Conservation (phyloP, 2,797 vertebrate species). For the Nasua narica region DNA sequence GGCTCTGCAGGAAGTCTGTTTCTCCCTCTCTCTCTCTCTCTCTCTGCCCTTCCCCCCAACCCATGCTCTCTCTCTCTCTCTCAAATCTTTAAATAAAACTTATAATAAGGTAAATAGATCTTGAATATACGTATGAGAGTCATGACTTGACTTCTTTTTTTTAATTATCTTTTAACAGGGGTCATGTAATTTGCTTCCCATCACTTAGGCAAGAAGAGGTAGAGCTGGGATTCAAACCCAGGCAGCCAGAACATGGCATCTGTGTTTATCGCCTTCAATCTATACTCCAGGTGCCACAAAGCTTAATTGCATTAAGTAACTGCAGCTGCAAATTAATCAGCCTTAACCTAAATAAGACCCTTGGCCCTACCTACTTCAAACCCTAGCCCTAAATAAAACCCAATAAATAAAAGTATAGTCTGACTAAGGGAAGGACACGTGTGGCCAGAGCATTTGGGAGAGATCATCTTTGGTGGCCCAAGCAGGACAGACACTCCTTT, state of each 20-base stretch:
- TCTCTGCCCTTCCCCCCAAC: too few species aligned
- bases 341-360: not conserved
- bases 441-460: not conserved
- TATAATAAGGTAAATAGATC: slow-evolving; percentile 7
- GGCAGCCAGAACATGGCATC: not conserved
- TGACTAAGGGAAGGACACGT: not conserved
- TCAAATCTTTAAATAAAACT: not conserved
- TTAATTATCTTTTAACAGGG: not conserved
- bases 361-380: not conserved
- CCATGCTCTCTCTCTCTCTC: not conserved
- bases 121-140: not conserved
- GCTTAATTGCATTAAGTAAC: not conserved
- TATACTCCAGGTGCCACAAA: not conserved
- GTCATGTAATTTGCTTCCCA: not conserved
- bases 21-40: too few species aligned
- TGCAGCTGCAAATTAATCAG: not conserved
- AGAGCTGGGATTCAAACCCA: not conserved
- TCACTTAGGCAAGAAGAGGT: not conserved
- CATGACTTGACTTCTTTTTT: not conserved
- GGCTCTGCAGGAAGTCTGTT: too few species aligned
- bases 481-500: not conserved
- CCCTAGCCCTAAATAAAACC: not conserved
- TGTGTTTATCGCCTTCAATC: not conserved
- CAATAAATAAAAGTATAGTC: not conserved
- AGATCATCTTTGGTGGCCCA: not conserved